Conservation (phyloP, 2,113 vertebrate species). For the Orthonyx spaldingii region DNA sequence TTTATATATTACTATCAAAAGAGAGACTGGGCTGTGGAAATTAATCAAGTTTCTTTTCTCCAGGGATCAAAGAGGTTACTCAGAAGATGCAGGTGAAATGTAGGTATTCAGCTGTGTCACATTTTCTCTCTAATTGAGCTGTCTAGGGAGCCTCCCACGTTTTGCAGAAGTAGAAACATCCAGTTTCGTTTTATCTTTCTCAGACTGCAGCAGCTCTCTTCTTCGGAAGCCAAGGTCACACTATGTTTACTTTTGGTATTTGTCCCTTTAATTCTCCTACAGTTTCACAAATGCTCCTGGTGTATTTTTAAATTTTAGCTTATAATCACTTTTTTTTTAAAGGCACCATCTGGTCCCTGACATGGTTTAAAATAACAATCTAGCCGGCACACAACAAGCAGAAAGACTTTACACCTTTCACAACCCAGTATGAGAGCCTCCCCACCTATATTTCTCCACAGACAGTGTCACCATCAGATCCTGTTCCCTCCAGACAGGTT, state of each 20-base stretch:
- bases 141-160: not conserved
- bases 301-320: slow-evolving; percentile 32
- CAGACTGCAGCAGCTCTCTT: not conserved
- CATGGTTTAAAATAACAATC: slow-evolving; percentile 30
- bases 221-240: not conserved
- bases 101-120: not conserved
- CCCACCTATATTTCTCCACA: not conserved
- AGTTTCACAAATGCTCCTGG: not conserved
- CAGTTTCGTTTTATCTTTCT: not conserved
- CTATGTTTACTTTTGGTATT: not conserved
- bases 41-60: not conserved
- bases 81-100: not conserved
- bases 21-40: not conserved
- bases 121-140: slow-evolving; percentile 16
- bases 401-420: not conserved
- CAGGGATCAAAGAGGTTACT: not conserved
- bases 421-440: not conserved
- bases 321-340: not conserved
- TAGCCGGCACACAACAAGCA: not conserved
- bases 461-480: not conserved
- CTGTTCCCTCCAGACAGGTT: not conserved
- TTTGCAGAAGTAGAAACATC: slow-evolving; percentile 8
- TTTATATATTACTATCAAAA: not conserved
- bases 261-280: slow-evolving; percentile 39
- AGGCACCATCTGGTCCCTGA: slow-evolving; percentile 34